These are phyloP conservation scores for Ophion costatus DNA, from an alignment of 2,888 invertebrate genomes.

Conservation along the genomic window DNA sequence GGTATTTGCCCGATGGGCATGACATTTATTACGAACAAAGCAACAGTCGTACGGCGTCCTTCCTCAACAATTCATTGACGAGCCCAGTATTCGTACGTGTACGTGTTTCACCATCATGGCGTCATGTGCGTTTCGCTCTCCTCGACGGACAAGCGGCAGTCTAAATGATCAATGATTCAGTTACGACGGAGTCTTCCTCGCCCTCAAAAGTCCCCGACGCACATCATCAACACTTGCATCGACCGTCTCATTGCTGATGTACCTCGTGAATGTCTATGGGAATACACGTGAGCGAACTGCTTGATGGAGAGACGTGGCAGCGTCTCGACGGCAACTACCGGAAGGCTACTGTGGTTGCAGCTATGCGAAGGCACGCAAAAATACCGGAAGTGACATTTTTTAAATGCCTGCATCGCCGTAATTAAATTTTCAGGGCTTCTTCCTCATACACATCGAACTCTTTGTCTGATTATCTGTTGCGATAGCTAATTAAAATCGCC, in stretches of 20 bases:
- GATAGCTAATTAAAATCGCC: not conserved
- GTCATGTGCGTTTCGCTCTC: conserved; percentile 4
- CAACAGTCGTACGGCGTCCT: conserved; percentile 18
- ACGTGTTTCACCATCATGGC: conserved; percentile 2
- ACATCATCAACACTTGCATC: conserved; percentile 13
- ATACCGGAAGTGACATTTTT: too few relatives aligned
- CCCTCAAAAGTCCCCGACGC: conserved; percentile 22
- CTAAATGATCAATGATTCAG: conserved; percentile 39
- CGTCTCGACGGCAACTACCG: not conserved
- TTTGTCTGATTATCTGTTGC: not conserved
- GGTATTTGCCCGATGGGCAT: too few relatives aligned
- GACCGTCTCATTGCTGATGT: conserved; percentile 10
- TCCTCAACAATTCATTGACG: conserved; percentile 35
- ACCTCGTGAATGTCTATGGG: not conserved
- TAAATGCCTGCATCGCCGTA: not conserved
- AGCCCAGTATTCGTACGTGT: conserved; percentile 17
- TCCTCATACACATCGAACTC: not conserved
- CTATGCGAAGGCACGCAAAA: too few relatives aligned
- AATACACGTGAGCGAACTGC: conserved; percentile 3
- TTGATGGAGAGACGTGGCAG: not conserved
- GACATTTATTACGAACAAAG: too few relatives aligned
- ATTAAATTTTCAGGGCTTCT: not conserved
- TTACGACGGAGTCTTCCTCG: conserved; percentile 10
- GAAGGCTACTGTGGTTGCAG: too few relatives aligned
- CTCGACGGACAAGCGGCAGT: not conserved